Evolutionary conservation across 2,888 invertebrate genomes (phyloP).

Genomic region (Trileptium ribeirensis): DNA sequence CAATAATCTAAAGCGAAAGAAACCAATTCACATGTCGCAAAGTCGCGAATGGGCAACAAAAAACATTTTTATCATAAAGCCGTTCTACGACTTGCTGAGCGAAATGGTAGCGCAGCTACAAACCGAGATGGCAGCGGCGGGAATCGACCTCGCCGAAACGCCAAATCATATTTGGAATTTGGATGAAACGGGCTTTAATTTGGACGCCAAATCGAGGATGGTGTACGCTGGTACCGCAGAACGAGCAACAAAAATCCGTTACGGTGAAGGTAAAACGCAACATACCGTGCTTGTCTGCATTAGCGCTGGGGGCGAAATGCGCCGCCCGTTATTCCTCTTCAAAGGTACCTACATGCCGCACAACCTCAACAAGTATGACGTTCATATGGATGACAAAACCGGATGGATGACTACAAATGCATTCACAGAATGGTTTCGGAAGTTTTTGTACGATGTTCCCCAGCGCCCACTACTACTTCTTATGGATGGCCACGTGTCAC

Average conservation of each 20-base stretch:
- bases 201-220: background rate
- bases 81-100: background rate
- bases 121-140: background rate
- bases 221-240: background rate
- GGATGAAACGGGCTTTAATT: too few species aligned
- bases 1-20: too few species aligned
- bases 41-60: too few species aligned
- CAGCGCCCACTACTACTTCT: background rate
- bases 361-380: background rate
- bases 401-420: background rate
- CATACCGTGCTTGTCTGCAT: background rate
- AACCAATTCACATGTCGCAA: too few species aligned
- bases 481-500: too few species aligned
- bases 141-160: too few species aligned
- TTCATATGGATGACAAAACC: background rate
- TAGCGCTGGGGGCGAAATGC: background rate
- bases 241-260: background rate
- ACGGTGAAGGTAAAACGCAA: background rate
- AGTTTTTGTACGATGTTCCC: background rate
- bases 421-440: background rate
- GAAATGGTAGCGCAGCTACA: background rate
- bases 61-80: too few species aligned
- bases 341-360: background rate
- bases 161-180: too few species aligned
- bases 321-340: background rate